Evolutionary conservation across 2,113 vertebrate genomes (phyloP).

Genomic region (Pterocles gutturalis): DNA sequence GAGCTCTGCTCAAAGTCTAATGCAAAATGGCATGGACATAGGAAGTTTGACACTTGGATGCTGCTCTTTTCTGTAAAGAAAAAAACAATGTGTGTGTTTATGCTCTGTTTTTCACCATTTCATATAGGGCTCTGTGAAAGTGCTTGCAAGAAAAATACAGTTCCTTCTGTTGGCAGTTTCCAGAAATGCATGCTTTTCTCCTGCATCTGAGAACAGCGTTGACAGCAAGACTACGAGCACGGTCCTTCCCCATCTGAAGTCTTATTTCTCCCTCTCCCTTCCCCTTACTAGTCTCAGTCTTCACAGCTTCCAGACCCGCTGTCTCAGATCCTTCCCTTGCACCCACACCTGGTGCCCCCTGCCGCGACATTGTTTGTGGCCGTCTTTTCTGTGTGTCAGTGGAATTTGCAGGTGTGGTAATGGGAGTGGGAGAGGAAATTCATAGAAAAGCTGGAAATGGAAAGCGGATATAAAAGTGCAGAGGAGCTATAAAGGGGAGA

Average conservation of each 20-base stretch:
- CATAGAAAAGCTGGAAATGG: not conserved
- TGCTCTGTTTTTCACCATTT: not conserved
- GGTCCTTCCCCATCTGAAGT: not conserved
- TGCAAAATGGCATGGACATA: not conserved
- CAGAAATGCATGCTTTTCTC: accelerated
- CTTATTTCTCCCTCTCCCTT: not conserved
- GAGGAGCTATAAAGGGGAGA: not conserved
- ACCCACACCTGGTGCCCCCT: not conserved
- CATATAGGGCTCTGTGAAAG: not conserved
- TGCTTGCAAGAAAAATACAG: not conserved
- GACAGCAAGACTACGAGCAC: no score
- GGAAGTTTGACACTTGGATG: not conserved
- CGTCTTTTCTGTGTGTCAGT: accelerated
- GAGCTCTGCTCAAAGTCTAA: not conserved
- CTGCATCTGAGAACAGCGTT: not conserved
- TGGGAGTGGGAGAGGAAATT: not conserved
- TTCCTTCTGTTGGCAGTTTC: not conserved
- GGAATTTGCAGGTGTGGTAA: not conserved
- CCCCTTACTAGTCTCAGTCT: not conserved
- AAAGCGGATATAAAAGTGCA: not conserved
- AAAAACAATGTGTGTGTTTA: not conserved
- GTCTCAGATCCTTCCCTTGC: not conserved
- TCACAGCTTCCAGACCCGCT: accelerated
- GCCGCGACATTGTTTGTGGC: not conserved
- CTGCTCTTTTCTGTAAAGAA: not conserved